Base-by-base conservation (phyloP, 2,888 invertebrate genomes). In the Lamellibrachia satsuma region DNA sequence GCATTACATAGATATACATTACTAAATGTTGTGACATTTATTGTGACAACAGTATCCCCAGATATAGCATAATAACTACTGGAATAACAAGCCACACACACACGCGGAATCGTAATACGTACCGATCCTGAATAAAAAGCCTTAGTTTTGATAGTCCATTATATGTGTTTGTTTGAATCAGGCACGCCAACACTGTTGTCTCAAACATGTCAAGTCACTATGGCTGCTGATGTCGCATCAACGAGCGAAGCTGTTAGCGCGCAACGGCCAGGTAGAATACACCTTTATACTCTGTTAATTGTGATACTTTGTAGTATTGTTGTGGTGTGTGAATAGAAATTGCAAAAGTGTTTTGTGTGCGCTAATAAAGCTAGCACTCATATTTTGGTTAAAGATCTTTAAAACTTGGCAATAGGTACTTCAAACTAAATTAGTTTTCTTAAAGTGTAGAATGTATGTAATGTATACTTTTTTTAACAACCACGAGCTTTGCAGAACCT, bases 151-250 rank as follows among this genome's bases (percentile, higher is more conserved):
- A 22, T 75, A 22, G 4, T 22, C 75, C 3, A 6, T 22, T 75
- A 39, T 39, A 22, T 75, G 22, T n/a, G 22, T 22, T 75, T 75
- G 75, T 75, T 75, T 75, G 75, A 75, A 75, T 15, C 75, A 75
- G 75, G 75, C 75, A 15, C 75, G 75, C 75, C 75, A 75, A 22
- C 75, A 75, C 22, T 75, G 75, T n/a, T 91, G 91, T 52, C 91
- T 92, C 57, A 92, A 93, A 75, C 95, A 95, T 93, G 93, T 94
- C 52, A 93, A 95, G 93, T 93, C 94, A n/a, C 93, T 95, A 57
- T 95, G 95, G 95, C 92, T 95, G 91, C 93, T 94, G 6, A 93
- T 95, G 55, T 94, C 94, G 15, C 93, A 94, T 57, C 94, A 94
- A 92, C 93, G 94, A 91, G 93, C 94, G 7, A 94, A 94, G 91